Base-by-base conservation (phyloP, 2,797 vertebrate genomes). In the Spinus pinus region DNA sequence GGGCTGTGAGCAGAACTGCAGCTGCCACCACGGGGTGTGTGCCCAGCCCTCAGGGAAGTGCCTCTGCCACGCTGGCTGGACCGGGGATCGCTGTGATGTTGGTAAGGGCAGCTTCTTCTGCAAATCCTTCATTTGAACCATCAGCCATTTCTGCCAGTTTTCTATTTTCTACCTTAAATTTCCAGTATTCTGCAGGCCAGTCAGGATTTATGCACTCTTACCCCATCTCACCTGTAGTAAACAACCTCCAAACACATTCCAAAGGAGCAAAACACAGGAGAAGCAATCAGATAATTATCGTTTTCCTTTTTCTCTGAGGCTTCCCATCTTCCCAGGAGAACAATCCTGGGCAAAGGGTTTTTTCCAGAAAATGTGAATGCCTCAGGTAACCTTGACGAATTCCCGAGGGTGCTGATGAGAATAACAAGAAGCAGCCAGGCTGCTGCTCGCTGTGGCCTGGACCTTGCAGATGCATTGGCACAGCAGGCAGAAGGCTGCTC, bases 21-120 rank as follows among this genome's bases (percentile, higher is more conserved):
- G 67, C 84, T 96, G 96, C 65, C 93, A 57, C 20, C 94, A 92
- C 2, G 96, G 97, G 2, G 39, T 67, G 79, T 97, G 96, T 78
- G 91, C 96, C 22, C 75, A n/a, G 49, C 47, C 8, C 57, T 95
- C 53, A 0, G 88, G 93, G 46, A 96, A 54, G 51, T 97, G 96
- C 33, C 9, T 71, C 37, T 97, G 96, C 78, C 90, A 0, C 0
- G 15, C 90, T 0, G 96, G 96, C 81, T 97, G 97, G 96, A 90
- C 79, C 2, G 97, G 96, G 54, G 77, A 96, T 14, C 61, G 0
- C 67, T 97, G 96, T 6, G 86, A 96, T 27, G n/a, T 33, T 47
- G 92, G 95, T 97, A 91, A 87, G 95, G 47, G 31, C 41, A 31
- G 31, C 31, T 89, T 23, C 47, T 90, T 41, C 56, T 77, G 35